A percentile compares a stretch with the other conserved stretches of the same genome.
phyloP scores from a whole-genome alignment of 23 tunicate genomes.

The Oikopleura albicans region DNA sequence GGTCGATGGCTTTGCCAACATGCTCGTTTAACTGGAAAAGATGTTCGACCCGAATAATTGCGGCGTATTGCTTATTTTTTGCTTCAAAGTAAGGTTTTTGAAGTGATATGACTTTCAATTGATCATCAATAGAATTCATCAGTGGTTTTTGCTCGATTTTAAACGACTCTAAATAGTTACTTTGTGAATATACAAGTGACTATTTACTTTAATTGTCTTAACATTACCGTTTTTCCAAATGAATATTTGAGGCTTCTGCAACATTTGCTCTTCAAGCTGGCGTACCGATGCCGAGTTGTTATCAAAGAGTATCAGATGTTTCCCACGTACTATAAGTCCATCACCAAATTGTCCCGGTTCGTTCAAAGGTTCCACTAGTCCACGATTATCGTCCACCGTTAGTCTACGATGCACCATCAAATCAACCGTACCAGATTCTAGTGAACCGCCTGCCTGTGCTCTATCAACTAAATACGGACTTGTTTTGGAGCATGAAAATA shows the following conservation, averaged over 20 bases:
- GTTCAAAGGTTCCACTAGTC: conserved; percentile 75
- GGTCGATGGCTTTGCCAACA: not conserved
- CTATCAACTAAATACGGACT: no score
- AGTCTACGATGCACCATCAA: conserved; percentile 30
- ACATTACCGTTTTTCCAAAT: not conserved
- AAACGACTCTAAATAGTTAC: not conserved
- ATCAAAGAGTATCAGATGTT: conserved; percentile 40
- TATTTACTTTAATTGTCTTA: not conserved
- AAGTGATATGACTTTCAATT: not conserved
- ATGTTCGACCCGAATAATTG: not conserved
- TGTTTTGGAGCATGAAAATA: no score
- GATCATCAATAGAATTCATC: not conserved
- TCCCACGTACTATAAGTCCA: conserved; percentile 59
- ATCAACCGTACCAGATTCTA: conserved; percentile 44
- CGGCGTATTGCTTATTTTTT: not conserved
- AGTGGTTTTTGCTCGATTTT: no score
- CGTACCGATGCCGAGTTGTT: not conserved
- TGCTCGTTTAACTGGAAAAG: not conserved
- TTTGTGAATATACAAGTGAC: not conserved
- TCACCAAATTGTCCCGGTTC: conserved; percentile 85
- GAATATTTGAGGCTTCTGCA: not conserved
- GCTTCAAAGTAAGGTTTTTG: not conserved
- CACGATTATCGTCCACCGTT: conserved; percentile 42
- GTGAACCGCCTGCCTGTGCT: conserved; percentile 69
- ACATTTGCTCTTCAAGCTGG: not conserved